These are phyloP conservation scores for Pituophis catenifer DNA, from an alignment of 2,113 vertebrate genomes.

Conservation along the genomic window DNA sequence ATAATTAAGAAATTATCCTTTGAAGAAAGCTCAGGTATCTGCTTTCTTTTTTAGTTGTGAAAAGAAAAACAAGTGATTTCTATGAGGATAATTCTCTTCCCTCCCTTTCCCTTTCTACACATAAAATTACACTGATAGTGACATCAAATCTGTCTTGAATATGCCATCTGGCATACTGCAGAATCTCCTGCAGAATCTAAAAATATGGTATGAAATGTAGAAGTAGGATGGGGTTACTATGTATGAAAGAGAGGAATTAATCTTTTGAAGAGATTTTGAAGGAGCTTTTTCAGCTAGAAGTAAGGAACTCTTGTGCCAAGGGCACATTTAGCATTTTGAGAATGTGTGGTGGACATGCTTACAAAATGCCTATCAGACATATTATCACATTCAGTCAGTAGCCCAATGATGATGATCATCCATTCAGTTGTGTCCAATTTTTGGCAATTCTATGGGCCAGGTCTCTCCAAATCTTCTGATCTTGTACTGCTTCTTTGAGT, in stretches of 20 bases:
- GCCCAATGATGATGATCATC: no score
- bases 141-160: slow-evolving; percentile 26
- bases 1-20: slow-evolving; percentile 65
- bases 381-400: no score
- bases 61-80: slow-evolving; percentile 14
- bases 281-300: neutral
- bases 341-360: no score
- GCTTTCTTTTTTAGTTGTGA: slow-evolving; percentile 20
- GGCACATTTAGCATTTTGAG: no score
- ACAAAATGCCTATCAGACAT: no score
- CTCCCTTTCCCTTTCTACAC: slow-evolving; percentile 10
- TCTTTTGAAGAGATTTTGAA: slow-evolving; percentile 5
- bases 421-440: no score
- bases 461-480: no score
- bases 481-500: no score
- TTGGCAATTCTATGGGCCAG: no score
- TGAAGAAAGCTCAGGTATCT: slow-evolving; percentile 50
- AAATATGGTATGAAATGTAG: slow-evolving; percentile 54
- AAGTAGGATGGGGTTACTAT: slow-evolving; percentile 20
- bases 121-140: slow-evolving; percentile 44
- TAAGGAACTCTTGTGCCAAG: no score
- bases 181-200: slow-evolving; percentile 39
- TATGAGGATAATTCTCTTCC: neutral
- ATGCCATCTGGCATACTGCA: no score
- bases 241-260: slow-evolving; percentile 15